phyloP scores from a whole-genome alignment of 2,113 vertebrate genomes.

The Boleophthalmus pectinirostris region DNA sequence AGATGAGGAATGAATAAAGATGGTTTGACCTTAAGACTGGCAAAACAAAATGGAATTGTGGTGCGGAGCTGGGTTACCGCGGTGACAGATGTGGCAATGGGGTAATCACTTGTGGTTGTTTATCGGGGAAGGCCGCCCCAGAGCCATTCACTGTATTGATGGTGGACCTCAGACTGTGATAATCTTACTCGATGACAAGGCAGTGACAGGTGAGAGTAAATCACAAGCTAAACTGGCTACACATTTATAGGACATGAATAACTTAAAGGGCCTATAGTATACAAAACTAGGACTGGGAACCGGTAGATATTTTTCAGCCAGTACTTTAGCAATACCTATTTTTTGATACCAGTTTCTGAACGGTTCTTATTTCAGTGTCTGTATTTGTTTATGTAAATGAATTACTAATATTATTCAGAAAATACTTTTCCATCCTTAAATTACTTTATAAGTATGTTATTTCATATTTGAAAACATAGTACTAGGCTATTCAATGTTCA shows the following conservation, averaged over 20 bases:
- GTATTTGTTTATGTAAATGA: too few relatives aligned
- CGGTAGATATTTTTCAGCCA: too few relatives aligned
- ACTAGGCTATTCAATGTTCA: too few relatives aligned
- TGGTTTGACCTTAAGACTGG: constrained; percentile 16
- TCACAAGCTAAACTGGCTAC: constrained; percentile 6
- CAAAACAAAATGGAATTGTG: constrained; percentile 16
- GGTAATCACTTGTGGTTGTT: constrained; percentile 52
- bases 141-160: constrained; percentile 44
- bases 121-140: constrained; percentile 32
- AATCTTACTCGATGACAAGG: constrained; percentile 40
- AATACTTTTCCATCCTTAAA: too few relatives aligned
- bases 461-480: too few relatives aligned
- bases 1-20: constrained; percentile 11
- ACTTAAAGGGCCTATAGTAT: background rate
- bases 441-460: too few relatives aligned
- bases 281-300: too few relatives aligned
- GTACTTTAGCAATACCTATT: too few relatives aligned
- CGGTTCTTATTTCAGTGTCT: too few relatives aligned
- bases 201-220: constrained; percentile 28
- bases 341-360: too few relatives aligned
- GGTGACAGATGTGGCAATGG: constrained; percentile 42
- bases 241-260: background rate
- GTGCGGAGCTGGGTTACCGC: constrained; percentile 34
- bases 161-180: constrained; percentile 26
- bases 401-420: too few relatives aligned